Evolutionary conservation across 2,113 vertebrate species (phyloP).

Genomic region (Scartelaos histophorus): DNA sequence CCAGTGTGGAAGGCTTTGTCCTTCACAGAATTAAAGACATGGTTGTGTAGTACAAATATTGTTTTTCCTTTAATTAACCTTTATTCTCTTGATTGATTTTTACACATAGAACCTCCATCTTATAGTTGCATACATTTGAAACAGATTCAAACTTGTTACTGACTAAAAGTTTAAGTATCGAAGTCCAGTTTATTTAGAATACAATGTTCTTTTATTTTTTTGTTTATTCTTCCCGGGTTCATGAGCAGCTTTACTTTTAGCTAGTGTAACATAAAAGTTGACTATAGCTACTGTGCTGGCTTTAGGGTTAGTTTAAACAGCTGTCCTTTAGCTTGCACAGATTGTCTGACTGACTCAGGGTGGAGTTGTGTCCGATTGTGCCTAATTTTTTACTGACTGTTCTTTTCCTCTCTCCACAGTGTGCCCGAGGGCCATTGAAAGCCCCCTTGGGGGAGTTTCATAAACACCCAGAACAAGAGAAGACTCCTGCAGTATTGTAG

Average conservation of each 20-base stretch:
- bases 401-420: slow-evolving; percentile 54
- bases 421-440: slow-evolving; percentile 75
- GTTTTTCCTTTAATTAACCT: not conserved
- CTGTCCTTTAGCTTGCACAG: not conserved
- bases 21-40: not conserved
- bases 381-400: slow-evolving; percentile 46
- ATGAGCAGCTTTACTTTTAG: not conserved
- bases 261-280: not conserved
- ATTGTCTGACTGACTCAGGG: slow-evolving; percentile 11
- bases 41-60: not conserved
- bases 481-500: slow-evolving; percentile 65
- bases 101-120: not conserved
- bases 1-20: not conserved
- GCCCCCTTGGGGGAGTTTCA: slow-evolving; percentile 75
- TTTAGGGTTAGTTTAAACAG: slow-evolving; percentile 5
- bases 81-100: not conserved
- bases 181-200: no score
- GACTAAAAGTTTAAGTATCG: not conserved
- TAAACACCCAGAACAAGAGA: slow-evolving; percentile 57
- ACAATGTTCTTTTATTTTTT: not conserved
- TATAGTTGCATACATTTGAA: no score
- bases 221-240: not conserved
- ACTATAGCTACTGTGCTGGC: not conserved
- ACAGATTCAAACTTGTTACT: no score
- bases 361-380: slow-evolving; percentile 15